Evolutionary conservation across 64 coral and sea anemone genomes (phyloP), one percentile per base, ranked within the genome.

Genomic region (Dendronephthya gigantea): DNA sequence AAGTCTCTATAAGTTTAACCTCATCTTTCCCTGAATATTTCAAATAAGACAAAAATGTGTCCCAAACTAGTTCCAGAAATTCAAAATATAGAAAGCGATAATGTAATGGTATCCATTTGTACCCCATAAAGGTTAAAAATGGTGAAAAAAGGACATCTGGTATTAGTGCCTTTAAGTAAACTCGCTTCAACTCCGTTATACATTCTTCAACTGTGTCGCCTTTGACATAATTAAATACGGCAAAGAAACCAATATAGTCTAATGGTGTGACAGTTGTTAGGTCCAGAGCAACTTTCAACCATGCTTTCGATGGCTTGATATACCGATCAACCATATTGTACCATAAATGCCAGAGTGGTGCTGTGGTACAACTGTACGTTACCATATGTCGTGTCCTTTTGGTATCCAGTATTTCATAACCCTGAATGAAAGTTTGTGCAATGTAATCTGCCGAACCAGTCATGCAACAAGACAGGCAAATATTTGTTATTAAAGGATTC

Each of bases 221-320:
- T 35, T 27, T 74, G n/a, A 74, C 1, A 12, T 30, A 74, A 28
- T 74, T 74, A 35, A 74, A 74, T 35, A 74, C 23, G 11, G 68
- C 68, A 74, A 74, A 74, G 32, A 74, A 74, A 35, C 68, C 68
- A 74, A 74, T 30, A 74, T 74, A 74, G 68, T 74, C 68, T 28
- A 74, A 74, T 30, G 68, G 68, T 27, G 68, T 74, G n/a, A 28
- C 32, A 13, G 32, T 74, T 25, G 68, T 74, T 74, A 25, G 68
- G 25, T 74, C 68, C n/a, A 74, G 68, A 74, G 30, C n/a, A 74
- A 74, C 68, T 74, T 74, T 74, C 13, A 74, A 35, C 68, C 68
- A 74, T 27, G 32, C 25, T 35, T 74, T 74, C 1, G 68, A 74
- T 25, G 68, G 10, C 25, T 74, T 74, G 13, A 74, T 74, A 74